Conservation (phyloP, 2,888 invertebrate genomes). For the Leptinotarsa haldemani region DNA sequence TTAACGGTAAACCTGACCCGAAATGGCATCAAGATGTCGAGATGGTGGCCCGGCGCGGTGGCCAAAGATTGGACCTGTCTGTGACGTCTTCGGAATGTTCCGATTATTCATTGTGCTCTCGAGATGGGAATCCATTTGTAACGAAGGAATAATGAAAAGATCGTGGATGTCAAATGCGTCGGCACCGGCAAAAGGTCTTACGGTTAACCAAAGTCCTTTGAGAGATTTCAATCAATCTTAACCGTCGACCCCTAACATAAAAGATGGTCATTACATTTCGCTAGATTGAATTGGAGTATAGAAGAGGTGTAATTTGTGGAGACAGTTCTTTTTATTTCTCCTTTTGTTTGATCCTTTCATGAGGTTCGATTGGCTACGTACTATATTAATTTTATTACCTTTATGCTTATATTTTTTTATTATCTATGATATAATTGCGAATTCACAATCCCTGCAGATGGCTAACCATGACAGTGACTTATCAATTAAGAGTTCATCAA, state of each 20-base stretch:
- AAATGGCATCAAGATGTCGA: constrained; percentile 23
- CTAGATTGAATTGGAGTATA: neutral
- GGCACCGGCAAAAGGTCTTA: neutral
- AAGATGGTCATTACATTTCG: neutral
- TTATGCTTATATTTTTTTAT: too few species aligned
- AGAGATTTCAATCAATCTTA: constrained; percentile 1
- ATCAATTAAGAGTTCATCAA: too few species aligned
- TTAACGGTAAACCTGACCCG: constrained; percentile 26
- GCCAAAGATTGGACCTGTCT: constrained; percentile 10
- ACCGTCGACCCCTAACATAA: neutral
- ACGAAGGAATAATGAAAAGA: constrained; percentile 12
- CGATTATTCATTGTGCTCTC: constrained; percentile 22
- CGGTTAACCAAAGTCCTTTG: constrained; percentile 9
- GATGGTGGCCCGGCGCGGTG: neutral
- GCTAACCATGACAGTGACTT: too few species aligned
- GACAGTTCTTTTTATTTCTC: neutral
- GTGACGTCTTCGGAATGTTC: constrained; percentile 27
- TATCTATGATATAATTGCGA: too few species aligned
- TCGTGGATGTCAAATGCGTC: constrained; percentile 10
- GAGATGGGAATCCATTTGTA: constrained; percentile 11
- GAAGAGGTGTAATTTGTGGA: neutral
- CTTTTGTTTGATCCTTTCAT: too few species aligned
- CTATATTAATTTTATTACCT: too few species aligned
- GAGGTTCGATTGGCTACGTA: too few species aligned
- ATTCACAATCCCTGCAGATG: too few species aligned